A percentile compares a stretch with the other conserved stretches of the same genome.
Conservation (phyloP, 2,797 vertebrate genomes). For the Telmatherina bonti region DNA sequence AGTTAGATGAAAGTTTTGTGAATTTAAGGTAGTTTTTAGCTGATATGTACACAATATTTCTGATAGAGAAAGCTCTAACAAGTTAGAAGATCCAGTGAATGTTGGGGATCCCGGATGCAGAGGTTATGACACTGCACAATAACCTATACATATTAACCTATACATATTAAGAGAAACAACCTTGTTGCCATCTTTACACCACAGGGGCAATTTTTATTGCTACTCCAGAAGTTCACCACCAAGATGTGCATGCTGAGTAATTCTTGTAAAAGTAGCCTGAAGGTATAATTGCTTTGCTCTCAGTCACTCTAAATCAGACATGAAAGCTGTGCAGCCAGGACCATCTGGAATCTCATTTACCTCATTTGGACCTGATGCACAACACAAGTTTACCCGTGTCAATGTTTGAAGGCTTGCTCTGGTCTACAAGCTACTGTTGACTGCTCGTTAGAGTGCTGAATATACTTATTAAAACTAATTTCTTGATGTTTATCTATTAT, state of each 20-base stretch:
- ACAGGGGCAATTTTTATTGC: conserved; percentile 20
- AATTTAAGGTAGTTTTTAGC: not conserved
- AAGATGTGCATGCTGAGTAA: conserved; percentile 7
- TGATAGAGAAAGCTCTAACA: not conserved
- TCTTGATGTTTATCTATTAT: conserved; percentile 3
- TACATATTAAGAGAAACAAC: conserved; percentile 9
- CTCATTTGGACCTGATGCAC: not conserved
- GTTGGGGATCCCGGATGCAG: not conserved
- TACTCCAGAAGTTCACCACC: conserved; percentile 23
- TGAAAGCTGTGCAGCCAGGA: conserved; percentile 8
- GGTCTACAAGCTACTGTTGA: not conserved
- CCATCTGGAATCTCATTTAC: conserved; percentile 42
- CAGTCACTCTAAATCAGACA: conserved; percentile 33
- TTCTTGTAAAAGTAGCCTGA: conserved; percentile 23
- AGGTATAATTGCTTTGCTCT: conserved; percentile 32
- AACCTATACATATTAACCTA: conserved; percentile 8
- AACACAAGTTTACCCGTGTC: not conserved
- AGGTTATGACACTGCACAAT: conserved; percentile 9
- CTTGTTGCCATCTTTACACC: conserved; percentile 21
- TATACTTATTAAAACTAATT: not conserved
- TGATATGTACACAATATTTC: not conserved
- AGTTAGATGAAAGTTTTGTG: not conserved
- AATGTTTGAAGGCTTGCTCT: not conserved
- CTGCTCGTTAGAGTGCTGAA: conserved; percentile 8
- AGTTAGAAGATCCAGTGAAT: not conserved